Evolutionary conservation across 2,113 vertebrate genomes (phyloP), one percentile per base, ranked within the genome.

Genomic region (Casuarius casuarius): DNA sequence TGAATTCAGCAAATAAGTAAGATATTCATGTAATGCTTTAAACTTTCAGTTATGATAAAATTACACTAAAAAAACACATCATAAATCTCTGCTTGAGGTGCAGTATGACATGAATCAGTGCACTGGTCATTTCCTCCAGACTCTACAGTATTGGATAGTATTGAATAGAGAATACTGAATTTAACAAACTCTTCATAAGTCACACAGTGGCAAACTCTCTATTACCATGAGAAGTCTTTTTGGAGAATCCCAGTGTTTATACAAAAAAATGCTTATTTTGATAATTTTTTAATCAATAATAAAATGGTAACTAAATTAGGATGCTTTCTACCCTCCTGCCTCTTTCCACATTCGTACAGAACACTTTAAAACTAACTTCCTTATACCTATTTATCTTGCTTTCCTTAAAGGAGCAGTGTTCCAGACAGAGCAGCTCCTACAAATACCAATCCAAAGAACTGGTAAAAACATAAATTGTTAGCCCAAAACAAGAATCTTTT

Each of bases 1-100:
- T 94, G 91, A 95, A 85, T 92, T 84, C 76, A 76, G 67, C 13
- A 96, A 88, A 93, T 91, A 96, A 90, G n/a, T 42, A 86, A 48
- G 44, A 44, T 88, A 76, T 68, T 46, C 12, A 73, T 51, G 61
- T 67, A 80, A 16, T 15, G 59, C 56, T 87, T 84, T 90, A 78
- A 48, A 84, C 90, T 91, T 91, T 82, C 17, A 10, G 42, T 84
- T 91, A 31, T 49, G 87, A 91, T 86, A 89, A 90, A 91, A 84
- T 84, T 72, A 19, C 10, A 22, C n/a, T 89, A 49, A 87, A 92
- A 76, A 31, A 0, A 7, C 31, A 42, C 19, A 86, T 62, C 25
- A 73, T 31, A 74, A 79, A 63, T 63, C 59, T 83, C 46, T 83
- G 38, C 28, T 75, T 48, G 46, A 85, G 38, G 5, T 88, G 17